Base-by-base conservation (phyloP, 2,113 vertebrate species). In the Sigmodon hispidus region DNA sequence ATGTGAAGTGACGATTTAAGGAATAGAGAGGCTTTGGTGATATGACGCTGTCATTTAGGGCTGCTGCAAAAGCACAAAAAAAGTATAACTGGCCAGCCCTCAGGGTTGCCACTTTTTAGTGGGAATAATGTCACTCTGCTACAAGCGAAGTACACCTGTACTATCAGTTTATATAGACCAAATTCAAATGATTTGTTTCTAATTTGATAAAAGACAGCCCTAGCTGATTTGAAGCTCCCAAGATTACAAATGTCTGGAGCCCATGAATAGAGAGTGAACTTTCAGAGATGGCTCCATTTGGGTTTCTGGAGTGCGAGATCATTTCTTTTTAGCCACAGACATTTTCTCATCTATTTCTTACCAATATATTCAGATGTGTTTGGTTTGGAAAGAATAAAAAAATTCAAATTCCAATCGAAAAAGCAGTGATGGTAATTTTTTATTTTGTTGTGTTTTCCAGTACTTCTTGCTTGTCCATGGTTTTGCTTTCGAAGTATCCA, bases 181-280 rank as follows among this genome's bases (percentile, higher is more conserved):
- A 36, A 80, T 83, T 79, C 84, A 96, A 97, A 97, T 95, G 93
- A 96, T 97, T 98, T 96, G 88, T 97, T 90, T 87, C 94, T 80
- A 95, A 61, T 31, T 91, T 85, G 80, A 94, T 97, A 95, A 93
- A 97, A 96, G 92, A 86, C 61, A 65, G 34, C 50, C 36, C 90
- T 86, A 17, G 24, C 36, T 89, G 72, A 79, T 94, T 89, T 87
- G 86, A 94, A 15, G 15, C 93, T 79, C 86, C 45, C 73, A 61
- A 81, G 21, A 73, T 83, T 80, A 90, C 59, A 76, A 67, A 69
- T 17, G 43, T 22, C 29, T 73, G 48, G 43, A 43, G 70, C 22
- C 31, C 59, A 36, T 50, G 57, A 94, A 77, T 36, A n/a, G 12
- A 89, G 87, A 89, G 19, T 67, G 43, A 43, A 45, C 43, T 81